phyloP scores from a whole-genome alignment of 2,113 vertebrate species.

The Ranitomeya variabilis region DNA sequence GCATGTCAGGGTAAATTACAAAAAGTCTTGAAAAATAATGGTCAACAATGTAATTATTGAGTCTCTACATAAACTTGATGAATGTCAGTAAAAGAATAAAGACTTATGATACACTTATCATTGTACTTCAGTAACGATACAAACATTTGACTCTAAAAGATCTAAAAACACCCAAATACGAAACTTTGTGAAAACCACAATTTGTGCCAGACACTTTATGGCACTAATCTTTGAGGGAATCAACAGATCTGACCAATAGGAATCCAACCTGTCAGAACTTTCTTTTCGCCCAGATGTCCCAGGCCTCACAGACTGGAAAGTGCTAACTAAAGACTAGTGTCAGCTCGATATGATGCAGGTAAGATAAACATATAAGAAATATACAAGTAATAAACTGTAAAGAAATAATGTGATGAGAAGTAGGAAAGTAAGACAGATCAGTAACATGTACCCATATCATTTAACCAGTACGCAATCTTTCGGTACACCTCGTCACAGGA shows the following conservation, averaged over 20 bases:
- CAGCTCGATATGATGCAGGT: not conserved
- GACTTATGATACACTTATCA: too few species aligned
- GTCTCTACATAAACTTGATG: too few species aligned
- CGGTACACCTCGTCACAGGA: conserved; percentile 92
- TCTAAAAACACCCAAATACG: too few species aligned
- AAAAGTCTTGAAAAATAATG: too few species aligned
- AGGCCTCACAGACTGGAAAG: too few species aligned
- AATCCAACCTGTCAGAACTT: not conserved
- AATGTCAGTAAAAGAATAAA: too few species aligned
- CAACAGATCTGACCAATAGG: not conserved
- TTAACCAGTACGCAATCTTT: conserved; percentile 95
- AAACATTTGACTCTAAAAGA: too few species aligned
- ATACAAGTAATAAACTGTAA: not conserved
- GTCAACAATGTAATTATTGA: too few species aligned
- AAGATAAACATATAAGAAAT: not conserved
- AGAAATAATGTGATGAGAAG: not conserved
- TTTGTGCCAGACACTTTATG: not conserved
- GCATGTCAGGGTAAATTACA: too few species aligned
- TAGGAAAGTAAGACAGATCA: not conserved
- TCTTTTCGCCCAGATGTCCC: not conserved
- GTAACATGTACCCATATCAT: conserved; percentile 87
- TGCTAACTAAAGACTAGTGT: not conserved
- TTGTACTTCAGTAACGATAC: too few species aligned
- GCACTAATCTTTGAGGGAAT: not conserved
- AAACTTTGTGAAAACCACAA: too few species aligned